phyloP scores from a whole-genome alignment of 1,140 invertebrate genomes.

The Conus ventricosus region DNA sequence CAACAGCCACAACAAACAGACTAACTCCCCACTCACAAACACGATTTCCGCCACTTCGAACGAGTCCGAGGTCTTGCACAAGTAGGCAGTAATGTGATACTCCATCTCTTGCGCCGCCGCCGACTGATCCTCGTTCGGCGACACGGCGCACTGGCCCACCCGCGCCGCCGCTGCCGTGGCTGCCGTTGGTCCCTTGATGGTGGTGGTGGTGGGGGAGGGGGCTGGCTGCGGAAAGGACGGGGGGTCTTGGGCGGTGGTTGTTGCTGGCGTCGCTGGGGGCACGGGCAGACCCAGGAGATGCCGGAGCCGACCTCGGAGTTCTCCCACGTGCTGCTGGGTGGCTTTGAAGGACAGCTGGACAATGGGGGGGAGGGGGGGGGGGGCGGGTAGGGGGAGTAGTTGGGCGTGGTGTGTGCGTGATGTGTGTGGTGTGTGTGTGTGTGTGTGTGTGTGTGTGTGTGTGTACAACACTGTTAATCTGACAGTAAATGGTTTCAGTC shows the following conservation, averaged over 20 bases:
- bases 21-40: constrained; percentile 74
- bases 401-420: no score
- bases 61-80: constrained; percentile 77
- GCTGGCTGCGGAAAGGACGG: neutral
- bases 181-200: neutral
- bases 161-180: no score
- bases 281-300: constrained; percentile 77
- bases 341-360: constrained; percentile 56
- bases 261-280: constrained; percentile 74
- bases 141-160: no score
- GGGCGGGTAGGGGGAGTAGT: no score
- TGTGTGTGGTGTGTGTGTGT: no score
- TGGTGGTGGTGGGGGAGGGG: neutral
- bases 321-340: constrained; percentile 76
- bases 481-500: no score
- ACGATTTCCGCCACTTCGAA: constrained; percentile 79
- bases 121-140: no score
- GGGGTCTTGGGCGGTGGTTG: constrained; percentile 67
- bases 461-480: no score
- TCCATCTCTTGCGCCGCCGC: constrained; percentile 75
- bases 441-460: no score
- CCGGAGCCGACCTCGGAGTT: constrained; percentile 77
- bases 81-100: constrained; percentile 75
- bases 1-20: neutral
- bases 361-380: no score